Evolutionary conservation across 1,140 invertebrate genomes (phyloP), one percentile per base, ranked within the genome.

Genomic region (Hyles euphorbiae): DNA sequence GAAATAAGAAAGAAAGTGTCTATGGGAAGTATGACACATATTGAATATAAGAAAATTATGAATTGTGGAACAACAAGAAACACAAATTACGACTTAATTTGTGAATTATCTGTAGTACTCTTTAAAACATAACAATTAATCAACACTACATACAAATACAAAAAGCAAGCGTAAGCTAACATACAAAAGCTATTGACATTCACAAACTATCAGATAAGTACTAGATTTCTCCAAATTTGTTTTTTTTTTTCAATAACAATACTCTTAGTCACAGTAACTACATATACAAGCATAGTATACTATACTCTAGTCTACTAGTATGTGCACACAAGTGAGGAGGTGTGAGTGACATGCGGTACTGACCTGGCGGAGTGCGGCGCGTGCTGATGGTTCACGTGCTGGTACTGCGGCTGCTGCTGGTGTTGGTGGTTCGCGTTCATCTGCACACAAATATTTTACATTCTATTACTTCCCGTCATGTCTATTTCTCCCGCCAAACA

Each of bases 401-500:
- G 81, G 64, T 88, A 86, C 53, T 65, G 72, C 36, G 75, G 74
- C 63, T 78, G 81, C 57, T 80, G 83, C 59, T 78, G 78, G 50
- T 74, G 73, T 40, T 80, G 85, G 63, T 90, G 88, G 61, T 89
- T 89, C 44, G 82, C 79, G 57, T 84, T 88, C 55, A 86, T 66
- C 86, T 86, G 78, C 3, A 72, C 68, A 60, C 61, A 50, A 34
- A 40, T 5, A 8, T 40, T 40, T 40, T 5, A 5, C 0, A 5
- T 40, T 40, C 8, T 2, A 8, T 40, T 40, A 40, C 2, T 22
- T 22, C 22, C 22, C 2, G 22, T 2, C 22, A 22, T 22, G 22
- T 22, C 1, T 22, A 22, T 22, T 0, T 22, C 22, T 22, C 22
- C 22, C 22, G 22, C 22, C 22, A 22, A 22, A 22, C 22, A 22